Conservation (phyloP, 2,113 vertebrate genomes). For the Polypterus senegalus region DNA sequence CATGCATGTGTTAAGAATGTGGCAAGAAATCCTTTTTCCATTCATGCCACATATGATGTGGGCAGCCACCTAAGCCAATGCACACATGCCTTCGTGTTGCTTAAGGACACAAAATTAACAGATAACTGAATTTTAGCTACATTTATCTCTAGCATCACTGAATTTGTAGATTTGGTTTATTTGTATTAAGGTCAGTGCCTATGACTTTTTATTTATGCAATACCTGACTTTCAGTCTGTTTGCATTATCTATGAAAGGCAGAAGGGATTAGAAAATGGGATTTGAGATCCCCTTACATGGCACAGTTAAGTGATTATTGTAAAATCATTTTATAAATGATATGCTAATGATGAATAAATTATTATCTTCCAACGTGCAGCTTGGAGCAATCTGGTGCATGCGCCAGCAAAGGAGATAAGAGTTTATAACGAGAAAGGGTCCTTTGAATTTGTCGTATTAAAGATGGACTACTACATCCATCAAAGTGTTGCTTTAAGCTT, state of each 20-base stretch:
- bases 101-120: too few species aligned
- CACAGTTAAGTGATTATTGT: slow-evolving; percentile 50
- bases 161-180: too few species aligned
- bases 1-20: too few species aligned
- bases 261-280: slow-evolving; percentile 49
- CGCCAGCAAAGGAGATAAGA: slow-evolving; percentile 42
- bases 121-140: too few species aligned
- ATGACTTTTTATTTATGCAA: background rate
- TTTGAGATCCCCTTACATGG: slow-evolving; percentile 37
- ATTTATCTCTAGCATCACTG: too few species aligned
- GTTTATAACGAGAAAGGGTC: slow-evolving; percentile 26
- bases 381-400: slow-evolving; percentile 26
- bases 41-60: too few species aligned
- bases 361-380: slow-evolving; percentile 23
- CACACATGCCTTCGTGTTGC: too few species aligned
- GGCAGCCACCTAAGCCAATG: too few species aligned
- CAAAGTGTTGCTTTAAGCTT: slow-evolving; percentile 32
- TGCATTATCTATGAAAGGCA: slow-evolving; percentile 45
- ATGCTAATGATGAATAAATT: slow-evolving; percentile 45
- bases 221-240: slow-evolving; percentile 41
- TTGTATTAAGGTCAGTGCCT: too few species aligned
- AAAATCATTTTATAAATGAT: slow-evolving; percentile 44
- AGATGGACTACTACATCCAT: slow-evolving; percentile 26
- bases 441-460: slow-evolving; percentile 19
- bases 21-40: too few species aligned